phyloP scores from a whole-genome alignment of 2,797 vertebrate species.

The Phoxinus dragarum region DNA sequence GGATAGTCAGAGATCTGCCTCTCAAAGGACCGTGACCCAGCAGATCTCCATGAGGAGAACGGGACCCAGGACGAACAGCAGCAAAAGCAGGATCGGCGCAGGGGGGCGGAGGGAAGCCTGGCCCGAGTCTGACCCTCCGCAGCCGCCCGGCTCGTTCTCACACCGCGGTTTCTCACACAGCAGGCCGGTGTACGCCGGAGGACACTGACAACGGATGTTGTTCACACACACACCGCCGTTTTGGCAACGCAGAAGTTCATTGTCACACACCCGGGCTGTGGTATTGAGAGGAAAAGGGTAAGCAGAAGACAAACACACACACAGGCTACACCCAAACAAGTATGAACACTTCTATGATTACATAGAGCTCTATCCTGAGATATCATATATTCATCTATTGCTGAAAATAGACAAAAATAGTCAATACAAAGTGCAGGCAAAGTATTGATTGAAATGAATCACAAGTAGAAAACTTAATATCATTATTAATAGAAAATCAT shows the following conservation, averaged over 20 bases:
- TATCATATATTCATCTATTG: conserved; percentile 41
- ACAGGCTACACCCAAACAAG: conserved; percentile 42
- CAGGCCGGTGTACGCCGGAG: conserved; percentile 85
- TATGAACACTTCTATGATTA: conserved; percentile 44
- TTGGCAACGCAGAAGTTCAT: conserved; percentile 94
- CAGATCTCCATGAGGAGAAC: conserved; percentile 72
- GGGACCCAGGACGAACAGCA: conserved; percentile 71
- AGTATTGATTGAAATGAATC: conserved; percentile 57
- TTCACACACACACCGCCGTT: conserved; percentile 93
- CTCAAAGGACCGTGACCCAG: conserved; percentile 73
- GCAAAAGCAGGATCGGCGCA: conserved; percentile 57
- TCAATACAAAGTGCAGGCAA: conserved; percentile 50
- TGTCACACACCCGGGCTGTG: conserved; percentile 94
- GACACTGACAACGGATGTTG: conserved; percentile 89
- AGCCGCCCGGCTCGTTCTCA: conserved; percentile 84
- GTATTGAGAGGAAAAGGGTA: conserved; percentile 64
- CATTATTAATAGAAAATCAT: conserved; percentile 44
- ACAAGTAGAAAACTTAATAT: conserved; percentile 49
- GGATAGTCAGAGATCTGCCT: conserved; percentile 61
- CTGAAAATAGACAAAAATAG: conserved; percentile 51
- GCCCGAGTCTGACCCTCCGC: conserved; percentile 75
- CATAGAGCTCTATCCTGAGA: conserved; percentile 30
- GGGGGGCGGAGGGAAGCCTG: conserved; percentile 59
- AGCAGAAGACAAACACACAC: conserved; percentile 51
- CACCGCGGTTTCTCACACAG: conserved; percentile 91